A percentile compares a stretch with the other conserved stretches of the same genome.
phyloP scores from a whole-genome alignment of 1,140 invertebrate species.

The Drosophila rhopaloa region DNA sequence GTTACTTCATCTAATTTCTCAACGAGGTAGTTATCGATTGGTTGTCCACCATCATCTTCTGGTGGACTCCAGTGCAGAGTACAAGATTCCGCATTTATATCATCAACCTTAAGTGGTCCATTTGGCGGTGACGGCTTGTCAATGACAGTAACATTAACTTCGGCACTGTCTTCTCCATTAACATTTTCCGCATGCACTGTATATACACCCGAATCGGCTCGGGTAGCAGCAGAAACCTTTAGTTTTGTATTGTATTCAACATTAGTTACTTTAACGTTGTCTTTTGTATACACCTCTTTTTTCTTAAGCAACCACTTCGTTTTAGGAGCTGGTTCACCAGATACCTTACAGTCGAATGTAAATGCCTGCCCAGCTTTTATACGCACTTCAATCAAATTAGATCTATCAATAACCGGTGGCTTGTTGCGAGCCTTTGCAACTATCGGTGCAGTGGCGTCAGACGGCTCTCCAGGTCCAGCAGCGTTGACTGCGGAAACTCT shows the following conservation, averaged over 20 bases:
- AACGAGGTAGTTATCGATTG: slow-evolving; percentile 95
- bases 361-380: slow-evolving; percentile 95
- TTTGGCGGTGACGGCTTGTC: slow-evolving; percentile 95
- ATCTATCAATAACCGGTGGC: slow-evolving; percentile 95
- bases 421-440: slow-evolving; percentile 97
- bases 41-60: slow-evolving; percentile 94
- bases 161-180: slow-evolving; percentile 96
- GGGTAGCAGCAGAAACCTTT: slow-evolving; percentile 92
- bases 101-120: slow-evolving; percentile 93
- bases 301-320: slow-evolving; percentile 93
- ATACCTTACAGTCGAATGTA: slow-evolving; percentile 88
- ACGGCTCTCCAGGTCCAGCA: slow-evolving; percentile 97
- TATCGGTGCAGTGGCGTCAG: slow-evolving; percentile 96
- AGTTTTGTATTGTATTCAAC: slow-evolving; percentile 96
- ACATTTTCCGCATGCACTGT: slow-evolving; percentile 96
- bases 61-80: slow-evolving; percentile 94
- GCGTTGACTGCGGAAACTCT: slow-evolving; percentile 96
- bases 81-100: slow-evolving; percentile 91
- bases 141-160: slow-evolving; percentile 96
- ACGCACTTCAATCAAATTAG: slow-evolving; percentile 93
- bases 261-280: slow-evolving; percentile 89
- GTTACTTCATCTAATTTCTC: slow-evolving; percentile 97
- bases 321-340: slow-evolving; percentile 97
- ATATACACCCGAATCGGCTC: slow-evolving; percentile 96
- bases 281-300: slow-evolving; percentile 89